These are phyloP conservation scores for Nasonia longicornis DNA, from an alignment of 1,140 invertebrate species.

Conservation along the genomic window DNA sequence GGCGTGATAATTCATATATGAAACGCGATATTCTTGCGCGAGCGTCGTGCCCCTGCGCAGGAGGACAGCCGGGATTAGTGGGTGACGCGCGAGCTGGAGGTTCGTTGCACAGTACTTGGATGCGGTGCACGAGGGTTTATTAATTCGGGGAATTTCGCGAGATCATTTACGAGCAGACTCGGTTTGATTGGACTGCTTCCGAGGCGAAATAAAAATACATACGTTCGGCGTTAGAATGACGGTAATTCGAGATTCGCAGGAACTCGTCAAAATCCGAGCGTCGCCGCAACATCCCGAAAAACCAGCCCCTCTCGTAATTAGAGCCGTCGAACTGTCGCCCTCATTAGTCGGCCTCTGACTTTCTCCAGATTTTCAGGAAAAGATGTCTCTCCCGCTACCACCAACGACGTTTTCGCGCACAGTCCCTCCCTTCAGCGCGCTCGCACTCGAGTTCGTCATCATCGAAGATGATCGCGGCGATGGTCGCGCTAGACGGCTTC, in stretches of 20 bases:
- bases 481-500: not conserved
- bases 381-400: constrained; percentile 6
- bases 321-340: not conserved
- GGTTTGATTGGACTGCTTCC: too few species aligned
- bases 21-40: not conserved
- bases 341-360: not conserved
- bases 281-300: not conserved
- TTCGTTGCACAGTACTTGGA: not conserved
- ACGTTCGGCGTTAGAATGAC: not conserved
- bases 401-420: constrained; percentile 25
- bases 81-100: not conserved
- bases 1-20: not conserved
- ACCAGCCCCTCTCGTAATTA: not conserved
- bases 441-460: not conserved
- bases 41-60: too few species aligned
- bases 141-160: too few species aligned
- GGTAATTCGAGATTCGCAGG: not conserved
- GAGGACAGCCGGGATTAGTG: not conserved
- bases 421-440: not conserved
- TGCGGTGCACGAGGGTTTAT: not conserved
- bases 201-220: too few species aligned
- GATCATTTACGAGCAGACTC: too few species aligned
- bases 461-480: not conserved
- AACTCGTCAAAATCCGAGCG: not conserved
- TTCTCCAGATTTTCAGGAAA: constrained; percentile 36